phyloP scores from a whole-genome alignment of 2,888 invertebrate genomes.

The Netelia fuscicornis region DNA sequence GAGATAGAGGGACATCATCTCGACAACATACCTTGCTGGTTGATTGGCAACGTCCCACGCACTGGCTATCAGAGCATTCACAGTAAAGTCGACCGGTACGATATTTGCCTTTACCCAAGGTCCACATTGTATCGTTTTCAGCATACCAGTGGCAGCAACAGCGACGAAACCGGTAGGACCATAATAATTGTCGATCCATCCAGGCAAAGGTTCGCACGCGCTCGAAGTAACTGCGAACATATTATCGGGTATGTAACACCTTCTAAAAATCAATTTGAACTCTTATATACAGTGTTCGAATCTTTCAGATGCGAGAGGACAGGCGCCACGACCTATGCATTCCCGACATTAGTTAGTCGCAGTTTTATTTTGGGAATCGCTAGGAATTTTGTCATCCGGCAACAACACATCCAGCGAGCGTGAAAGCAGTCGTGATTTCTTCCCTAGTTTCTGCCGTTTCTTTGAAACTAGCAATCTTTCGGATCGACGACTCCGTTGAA shows the following conservation, averaged over 20 bases:
- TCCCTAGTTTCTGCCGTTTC: constrained; percentile 25
- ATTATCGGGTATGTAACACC: not conserved
- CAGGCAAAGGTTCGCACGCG: constrained; percentile 87
- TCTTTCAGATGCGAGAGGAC: not conserved
- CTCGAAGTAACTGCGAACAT: constrained; percentile 86
- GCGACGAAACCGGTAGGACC: constrained; percentile 90
- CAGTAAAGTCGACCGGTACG: constrained; percentile 90
- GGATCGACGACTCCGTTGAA: constrained; percentile 17
- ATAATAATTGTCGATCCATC: constrained; percentile 93
- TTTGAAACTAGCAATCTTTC: constrained; percentile 35
- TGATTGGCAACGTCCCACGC: constrained; percentile 86
- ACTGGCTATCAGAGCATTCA: constrained; percentile 89
- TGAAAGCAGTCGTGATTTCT: constrained; percentile 29
- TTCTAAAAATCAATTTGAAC: not conserved
- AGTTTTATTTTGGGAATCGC: not conserved
- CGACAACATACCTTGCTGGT: constrained; percentile 73
- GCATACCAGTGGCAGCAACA: constrained; percentile 88
- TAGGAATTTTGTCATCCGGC: constrained; percentile 36
- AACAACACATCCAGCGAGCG: constrained; percentile 66
- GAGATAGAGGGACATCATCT: not conserved
- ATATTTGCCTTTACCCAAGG: constrained; percentile 88
- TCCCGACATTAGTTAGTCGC: not conserved
- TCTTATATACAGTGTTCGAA: not conserved
- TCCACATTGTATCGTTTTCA: constrained; percentile 89
- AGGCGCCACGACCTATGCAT: not conserved